Percentiles rank a stretch among this genome's conserved stretches.
These are phyloP conservation scores for Enteromius mattozi DNA, from an alignment of 2,797 vertebrate species.

Conservation along the genomic window DNA sequence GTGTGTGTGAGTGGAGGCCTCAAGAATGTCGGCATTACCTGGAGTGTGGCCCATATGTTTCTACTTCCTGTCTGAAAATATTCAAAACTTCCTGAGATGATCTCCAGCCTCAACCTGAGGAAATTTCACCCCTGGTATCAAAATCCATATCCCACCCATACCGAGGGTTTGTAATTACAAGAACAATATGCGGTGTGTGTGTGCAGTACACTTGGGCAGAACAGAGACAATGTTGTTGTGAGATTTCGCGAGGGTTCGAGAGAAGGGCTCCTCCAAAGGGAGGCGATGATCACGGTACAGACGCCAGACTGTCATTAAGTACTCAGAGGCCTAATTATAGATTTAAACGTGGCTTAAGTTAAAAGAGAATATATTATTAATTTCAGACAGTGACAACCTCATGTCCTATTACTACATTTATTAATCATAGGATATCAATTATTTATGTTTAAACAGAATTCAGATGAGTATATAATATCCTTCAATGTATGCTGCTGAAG, in stretches of 20 bases:
- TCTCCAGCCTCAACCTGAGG: slow-evolving; percentile 61
- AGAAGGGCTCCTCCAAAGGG: slow-evolving; percentile 34
- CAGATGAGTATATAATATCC: slow-evolving; percentile 28
- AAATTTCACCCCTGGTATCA: slow-evolving; percentile 59
- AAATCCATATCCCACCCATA: slow-evolving; percentile 57
- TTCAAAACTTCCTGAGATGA: slow-evolving; percentile 79
- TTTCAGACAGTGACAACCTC: slow-evolving; percentile 57
- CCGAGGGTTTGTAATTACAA: slow-evolving; percentile 58
- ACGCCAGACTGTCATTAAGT: slow-evolving; percentile 63
- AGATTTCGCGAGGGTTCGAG: slow-evolving; percentile 4
- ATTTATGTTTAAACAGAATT: slow-evolving; percentile 55
- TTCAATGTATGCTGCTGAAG: background rate
- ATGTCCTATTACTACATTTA: slow-evolving; percentile 56
- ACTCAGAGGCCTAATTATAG: slow-evolving; percentile 60
- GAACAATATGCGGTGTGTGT: slow-evolving; percentile 46
- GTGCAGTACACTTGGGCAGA: slow-evolving; percentile 24
- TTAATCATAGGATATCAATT: slow-evolving; percentile 58
- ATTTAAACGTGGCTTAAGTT: slow-evolving; percentile 62
- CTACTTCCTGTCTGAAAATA: slow-evolving; percentile 76
- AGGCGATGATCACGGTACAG: slow-evolving; percentile 45
- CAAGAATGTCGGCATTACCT: slow-evolving; percentile 57
- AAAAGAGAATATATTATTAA: slow-evolving; percentile 62
- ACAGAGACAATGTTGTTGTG: slow-evolving; percentile 37
- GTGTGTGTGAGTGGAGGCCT: slow-evolving; percentile 23
- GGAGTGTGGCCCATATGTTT: slow-evolving; percentile 70